These are phyloP conservation scores for Diadumene lineata DNA, from an alignment of 92 coral and sea anemone genomes.

Conservation along the genomic window DNA sequence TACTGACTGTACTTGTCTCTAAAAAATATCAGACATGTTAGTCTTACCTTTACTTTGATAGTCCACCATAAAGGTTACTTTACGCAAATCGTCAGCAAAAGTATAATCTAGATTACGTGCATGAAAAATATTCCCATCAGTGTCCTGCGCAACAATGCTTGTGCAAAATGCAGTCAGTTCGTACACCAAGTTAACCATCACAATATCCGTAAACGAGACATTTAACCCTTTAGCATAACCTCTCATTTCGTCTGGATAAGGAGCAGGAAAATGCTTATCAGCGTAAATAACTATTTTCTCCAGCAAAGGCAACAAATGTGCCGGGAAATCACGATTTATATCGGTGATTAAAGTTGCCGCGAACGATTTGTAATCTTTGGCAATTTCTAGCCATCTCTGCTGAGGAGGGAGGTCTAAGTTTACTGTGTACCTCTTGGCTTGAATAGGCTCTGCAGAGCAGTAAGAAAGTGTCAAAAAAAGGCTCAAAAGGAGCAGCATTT, in stretches of 20 bases:
- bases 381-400: slow-evolving; percentile 72
- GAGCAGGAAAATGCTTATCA: slow-evolving; percentile 65
- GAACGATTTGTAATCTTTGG: slow-evolving; percentile 48
- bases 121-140: slow-evolving; percentile 62
- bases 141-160: slow-evolving; percentile 83
- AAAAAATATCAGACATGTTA: too few species aligned
- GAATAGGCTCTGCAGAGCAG: slow-evolving; percentile 47
- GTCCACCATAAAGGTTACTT: slow-evolving; percentile 69
- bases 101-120: slow-evolving; percentile 80
- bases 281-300: slow-evolving; percentile 59
- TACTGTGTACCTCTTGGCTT: slow-evolving; percentile 61
- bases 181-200: slow-evolving; percentile 65
- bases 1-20: too few species aligned
- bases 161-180: slow-evolving; percentile 86
- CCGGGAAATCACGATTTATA: slow-evolving; percentile 40
- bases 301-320: slow-evolving; percentile 42
- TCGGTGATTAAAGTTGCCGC: slow-evolving; percentile 25
- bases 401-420: slow-evolving; percentile 80
- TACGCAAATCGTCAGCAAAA: slow-evolving; percentile 51
- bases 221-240: slow-evolving; percentile 74
- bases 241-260: slow-evolving; percentile 72
- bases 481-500: slow-evolving; percentile 12
- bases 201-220: slow-evolving; percentile 56
- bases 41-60: slow-evolving; percentile 85
- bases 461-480: slow-evolving; percentile 2